Conservation (phyloP, 2,113 vertebrate genomes). For the Spermophilus dauricus region DNA sequence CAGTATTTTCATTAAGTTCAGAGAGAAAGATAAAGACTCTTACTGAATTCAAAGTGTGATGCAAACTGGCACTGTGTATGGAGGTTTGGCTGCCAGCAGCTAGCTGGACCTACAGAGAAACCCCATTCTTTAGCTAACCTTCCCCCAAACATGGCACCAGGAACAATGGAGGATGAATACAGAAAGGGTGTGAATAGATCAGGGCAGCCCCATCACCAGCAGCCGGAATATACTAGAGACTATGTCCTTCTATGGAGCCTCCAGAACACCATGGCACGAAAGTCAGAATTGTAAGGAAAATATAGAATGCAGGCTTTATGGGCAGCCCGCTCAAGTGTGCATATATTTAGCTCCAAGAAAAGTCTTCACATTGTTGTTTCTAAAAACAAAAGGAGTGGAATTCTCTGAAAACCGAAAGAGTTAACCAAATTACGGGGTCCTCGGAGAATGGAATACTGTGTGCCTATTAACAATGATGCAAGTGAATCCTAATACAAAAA, state of each 20-base stretch:
- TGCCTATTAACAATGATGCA: neutral
- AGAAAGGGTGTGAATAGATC: conserved; percentile 63
- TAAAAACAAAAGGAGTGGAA: conserved; percentile 41
- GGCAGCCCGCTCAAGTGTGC: neutral
- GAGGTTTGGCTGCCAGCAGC: conserved; percentile 39
- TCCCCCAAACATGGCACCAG: neutral
- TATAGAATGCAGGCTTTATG: conserved; percentile 67
- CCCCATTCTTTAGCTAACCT: conserved; percentile 55
- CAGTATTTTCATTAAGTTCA: neutral
- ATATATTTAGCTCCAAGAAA: conserved; percentile 42
- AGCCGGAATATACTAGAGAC: neutral
- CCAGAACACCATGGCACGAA: neutral
- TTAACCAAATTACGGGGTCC: neutral
- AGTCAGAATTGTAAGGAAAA: conserved; percentile 47
- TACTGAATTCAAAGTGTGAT: neutral
- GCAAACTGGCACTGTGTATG: neutral
- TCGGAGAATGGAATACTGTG: neutral
- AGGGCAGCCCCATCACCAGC: conserved; percentile 60
- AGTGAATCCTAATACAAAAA: neutral
- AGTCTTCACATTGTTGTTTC: conserved; percentile 41
- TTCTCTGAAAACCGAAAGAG: neutral
- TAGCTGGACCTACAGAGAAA: conserved; percentile 52
- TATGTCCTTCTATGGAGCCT: neutral
- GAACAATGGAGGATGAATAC: conserved; percentile 20
- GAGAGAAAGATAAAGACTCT: conserved; percentile 39